Percentiles rank a stretch among this genome's conserved stretches.
Evolutionary conservation across 1,140 invertebrate genomes (phyloP).

Genomic region (Marisa cornuarietis): DNA sequence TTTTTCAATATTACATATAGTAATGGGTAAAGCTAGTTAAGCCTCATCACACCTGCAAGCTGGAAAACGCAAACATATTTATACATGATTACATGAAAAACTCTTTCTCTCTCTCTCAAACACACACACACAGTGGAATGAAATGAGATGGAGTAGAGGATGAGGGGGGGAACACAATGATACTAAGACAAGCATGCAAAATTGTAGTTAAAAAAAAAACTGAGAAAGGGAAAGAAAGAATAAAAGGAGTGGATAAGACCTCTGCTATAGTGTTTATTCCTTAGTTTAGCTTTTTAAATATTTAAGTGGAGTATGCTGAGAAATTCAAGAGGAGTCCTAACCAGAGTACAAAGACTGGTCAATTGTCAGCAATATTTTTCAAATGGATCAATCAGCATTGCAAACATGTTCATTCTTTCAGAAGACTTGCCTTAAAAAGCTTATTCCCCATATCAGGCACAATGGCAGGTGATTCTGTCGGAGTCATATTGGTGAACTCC

Average conservation of each 20-base stretch:
- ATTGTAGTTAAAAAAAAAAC: neutral
- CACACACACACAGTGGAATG: too few relatives aligned
- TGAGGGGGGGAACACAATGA: neutral
- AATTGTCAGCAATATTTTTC: neutral
- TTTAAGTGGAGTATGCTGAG: too few relatives aligned
- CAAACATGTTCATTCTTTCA: neutral
- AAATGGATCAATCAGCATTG: neutral
- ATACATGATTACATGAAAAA: too few relatives aligned
- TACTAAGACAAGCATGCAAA: too few relatives aligned
- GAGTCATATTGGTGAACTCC: slow-evolving; percentile 91
- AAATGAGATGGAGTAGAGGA: neutral
- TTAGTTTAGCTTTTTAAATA: too few relatives aligned
- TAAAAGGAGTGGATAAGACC: neutral
- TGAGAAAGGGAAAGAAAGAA: neutral
- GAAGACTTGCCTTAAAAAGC: slow-evolving; percentile 78
- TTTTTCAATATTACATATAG: too few relatives aligned
- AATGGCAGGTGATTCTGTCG: slow-evolving; percentile 89
- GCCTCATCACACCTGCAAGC: too few relatives aligned
- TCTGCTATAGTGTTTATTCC: too few relatives aligned
- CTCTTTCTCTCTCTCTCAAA: too few relatives aligned
- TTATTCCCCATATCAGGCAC: slow-evolving; percentile 84
- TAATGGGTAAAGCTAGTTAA: too few relatives aligned
- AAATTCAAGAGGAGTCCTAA: neutral
- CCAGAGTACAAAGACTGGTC: neutral
- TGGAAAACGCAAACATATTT: too few relatives aligned